These are phyloP conservation scores for Pempheris klunzingeri DNA, from an alignment of 2,797 vertebrate species.

Conservation along the genomic window DNA sequence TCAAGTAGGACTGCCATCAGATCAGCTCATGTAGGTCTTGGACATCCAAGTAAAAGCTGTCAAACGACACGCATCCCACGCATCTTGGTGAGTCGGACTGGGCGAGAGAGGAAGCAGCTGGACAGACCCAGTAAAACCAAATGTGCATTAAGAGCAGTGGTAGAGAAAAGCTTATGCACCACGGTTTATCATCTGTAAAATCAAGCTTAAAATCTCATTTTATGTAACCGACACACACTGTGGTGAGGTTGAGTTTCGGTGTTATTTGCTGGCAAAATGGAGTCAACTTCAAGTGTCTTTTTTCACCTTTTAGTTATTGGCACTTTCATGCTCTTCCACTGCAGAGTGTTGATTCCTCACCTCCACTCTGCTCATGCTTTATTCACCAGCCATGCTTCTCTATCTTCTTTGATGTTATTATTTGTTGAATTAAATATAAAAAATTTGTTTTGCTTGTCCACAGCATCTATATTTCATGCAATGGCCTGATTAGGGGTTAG, in stretches of 20 bases:
- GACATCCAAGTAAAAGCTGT: background rate
- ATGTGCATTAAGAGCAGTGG: background rate
- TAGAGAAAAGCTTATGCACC: background rate
- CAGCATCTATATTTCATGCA: slow-evolving; percentile 76
- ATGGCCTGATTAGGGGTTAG: slow-evolving; percentile 61
- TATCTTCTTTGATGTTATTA: slow-evolving; percentile 77
- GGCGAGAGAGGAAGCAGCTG: background rate
- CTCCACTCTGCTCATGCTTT: slow-evolving; percentile 73
- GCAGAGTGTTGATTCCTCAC: slow-evolving; percentile 56
- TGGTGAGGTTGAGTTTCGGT: background rate
- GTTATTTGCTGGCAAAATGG: slow-evolving; percentile 13
- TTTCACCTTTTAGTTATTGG: slow-evolving; percentile 38
- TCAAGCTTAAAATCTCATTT: background rate
- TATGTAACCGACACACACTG: background rate
- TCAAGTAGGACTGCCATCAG: background rate
- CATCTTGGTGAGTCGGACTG: background rate
- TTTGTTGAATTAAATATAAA: slow-evolving; percentile 81
- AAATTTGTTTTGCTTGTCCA: slow-evolving; percentile 71
- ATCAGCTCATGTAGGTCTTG: background rate
- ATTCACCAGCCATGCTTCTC: slow-evolving; percentile 71
- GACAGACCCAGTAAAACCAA: background rate
- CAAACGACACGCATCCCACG: background rate
- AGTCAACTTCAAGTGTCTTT: slow-evolving; percentile 20
- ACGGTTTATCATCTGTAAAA: background rate
- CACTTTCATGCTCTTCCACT: slow-evolving; percentile 27